These are phyloP conservation scores for Rissa tridactyla DNA, from an alignment of 2,113 vertebrate species.

Conservation along the genomic window DNA sequence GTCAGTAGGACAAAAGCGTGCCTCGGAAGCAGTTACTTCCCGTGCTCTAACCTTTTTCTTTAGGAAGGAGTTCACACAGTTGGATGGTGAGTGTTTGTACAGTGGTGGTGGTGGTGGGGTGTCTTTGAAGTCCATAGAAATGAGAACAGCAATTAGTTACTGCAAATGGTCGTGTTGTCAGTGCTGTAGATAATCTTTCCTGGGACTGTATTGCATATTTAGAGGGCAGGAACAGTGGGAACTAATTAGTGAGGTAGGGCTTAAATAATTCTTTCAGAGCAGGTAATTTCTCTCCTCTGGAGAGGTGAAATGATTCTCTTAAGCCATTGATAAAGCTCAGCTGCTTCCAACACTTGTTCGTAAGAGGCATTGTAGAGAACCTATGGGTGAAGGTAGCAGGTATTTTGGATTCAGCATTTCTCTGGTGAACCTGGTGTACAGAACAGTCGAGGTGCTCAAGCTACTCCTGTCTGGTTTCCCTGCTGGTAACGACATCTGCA, in stretches of 20 bases:
- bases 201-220: neutral
- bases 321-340: neutral
- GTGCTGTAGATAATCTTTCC: neutral
- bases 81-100: neutral
- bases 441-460: neutral
- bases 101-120: neutral
- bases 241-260: neutral
- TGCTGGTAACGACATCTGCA: neutral
- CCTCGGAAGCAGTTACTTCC: neutral
- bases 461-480: neutral
- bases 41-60: neutral
- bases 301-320: neutral
- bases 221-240: neutral
- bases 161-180: neutral
- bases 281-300: neutral
- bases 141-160: slow-evolving; percentile 36
- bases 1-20: neutral
- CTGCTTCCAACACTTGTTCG: neutral
- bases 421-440: neutral
- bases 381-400: neutral
- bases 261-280: slow-evolving; percentile 6
- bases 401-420: neutral
- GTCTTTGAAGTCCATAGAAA: slow-evolving; percentile 41
- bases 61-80: neutral
- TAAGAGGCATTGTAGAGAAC: neutral